Conservation (phyloP, 1,140 invertebrate genomes). For the Halesus radiatus region DNA sequence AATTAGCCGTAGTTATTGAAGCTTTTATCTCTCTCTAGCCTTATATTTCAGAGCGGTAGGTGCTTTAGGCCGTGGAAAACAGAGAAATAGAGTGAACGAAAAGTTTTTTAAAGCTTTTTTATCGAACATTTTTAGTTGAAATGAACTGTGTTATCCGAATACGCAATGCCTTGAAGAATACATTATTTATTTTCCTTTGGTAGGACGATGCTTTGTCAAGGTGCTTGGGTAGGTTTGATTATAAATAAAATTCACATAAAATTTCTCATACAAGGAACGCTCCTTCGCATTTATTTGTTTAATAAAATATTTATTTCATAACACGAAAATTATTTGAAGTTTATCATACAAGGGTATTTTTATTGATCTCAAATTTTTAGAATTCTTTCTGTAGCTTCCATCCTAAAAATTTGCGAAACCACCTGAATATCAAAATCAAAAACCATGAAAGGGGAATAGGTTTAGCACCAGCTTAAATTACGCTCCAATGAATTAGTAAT, state of each 20-base stretch:
- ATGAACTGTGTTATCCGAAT: neutral
- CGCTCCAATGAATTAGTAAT: too few relatives aligned
- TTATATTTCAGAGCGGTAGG: neutral
- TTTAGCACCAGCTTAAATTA: too few relatives aligned
- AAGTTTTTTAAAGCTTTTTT: conserved; percentile 40
- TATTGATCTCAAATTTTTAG: too few relatives aligned
- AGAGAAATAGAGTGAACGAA: conserved; percentile 18
- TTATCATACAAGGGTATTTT: too few relatives aligned
- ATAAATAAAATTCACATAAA: too few relatives aligned
- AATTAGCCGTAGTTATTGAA: neutral
- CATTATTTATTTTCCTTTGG: neutral
- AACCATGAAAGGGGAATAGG: neutral
- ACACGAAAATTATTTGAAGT: too few relatives aligned
- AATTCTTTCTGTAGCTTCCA: too few relatives aligned
- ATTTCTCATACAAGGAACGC: too few relatives aligned
- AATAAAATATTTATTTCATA: too few relatives aligned
- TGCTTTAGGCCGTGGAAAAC: neutral
- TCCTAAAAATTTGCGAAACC: neutral
- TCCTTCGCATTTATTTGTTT: too few relatives aligned
- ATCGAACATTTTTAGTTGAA: conserved; percentile 28
- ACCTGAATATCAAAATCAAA: neutral
- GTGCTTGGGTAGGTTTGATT: neutral
- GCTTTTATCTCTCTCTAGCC: neutral
- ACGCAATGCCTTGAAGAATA: neutral
- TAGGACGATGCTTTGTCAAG: neutral